Base-by-base conservation (phyloP, 2,113 vertebrate genomes). In the Galeopterus variegatus region DNA sequence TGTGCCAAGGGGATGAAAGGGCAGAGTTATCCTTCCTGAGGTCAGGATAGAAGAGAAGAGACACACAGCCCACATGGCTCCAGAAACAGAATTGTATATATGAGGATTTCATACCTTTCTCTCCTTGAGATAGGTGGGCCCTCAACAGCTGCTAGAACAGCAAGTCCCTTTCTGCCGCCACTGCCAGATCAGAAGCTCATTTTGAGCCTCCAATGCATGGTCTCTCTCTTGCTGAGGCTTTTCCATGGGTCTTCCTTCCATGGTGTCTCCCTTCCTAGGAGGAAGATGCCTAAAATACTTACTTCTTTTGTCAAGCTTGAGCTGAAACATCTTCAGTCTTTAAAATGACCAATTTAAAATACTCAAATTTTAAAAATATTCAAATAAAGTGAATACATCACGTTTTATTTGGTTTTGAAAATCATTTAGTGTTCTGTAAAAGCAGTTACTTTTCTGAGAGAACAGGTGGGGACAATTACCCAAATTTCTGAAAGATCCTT, bases 291-390 rank as follows among this genome's bases (percentile, higher is more conserved):
- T 73, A 64, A 93, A 95, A 56, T 7, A 52, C 11, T 54, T 33
- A 11, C 48, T 41, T 72, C 41, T 86, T 87, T 65, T 5, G 11
- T 80, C 41, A 50, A 58, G 24, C 10, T 86, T 82, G 80, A 48
- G 28, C 60, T 92, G 41, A 94, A 77, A 45, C 24, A 92, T 50
- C 56, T 50, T 72, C 0, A 58, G 18, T 65, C 58, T 73, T 94
- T 76, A 90, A 89, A 89, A 62, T 65, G 19, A 90, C 41, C 85
- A 85, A 88, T 0, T 93, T 41, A 41, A 52, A 60, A 96, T 90
- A 87, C 81, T 48, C 41, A 65, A 45, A 54, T 82, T 88, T 96
- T 90, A 81, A 93, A 96, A 85, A 62, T 84, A 80, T 45, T 67
- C 88, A 94, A 92, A 92, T 82, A 76, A 92, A 88, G 31, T 17